A percentile compares a stretch with the other conserved stretches of the same genome.
These are phyloP conservation scores for Tragelaphus strepsiceros DNA, from an alignment of 2,113 vertebrate species.

Conservation along the genomic window DNA sequence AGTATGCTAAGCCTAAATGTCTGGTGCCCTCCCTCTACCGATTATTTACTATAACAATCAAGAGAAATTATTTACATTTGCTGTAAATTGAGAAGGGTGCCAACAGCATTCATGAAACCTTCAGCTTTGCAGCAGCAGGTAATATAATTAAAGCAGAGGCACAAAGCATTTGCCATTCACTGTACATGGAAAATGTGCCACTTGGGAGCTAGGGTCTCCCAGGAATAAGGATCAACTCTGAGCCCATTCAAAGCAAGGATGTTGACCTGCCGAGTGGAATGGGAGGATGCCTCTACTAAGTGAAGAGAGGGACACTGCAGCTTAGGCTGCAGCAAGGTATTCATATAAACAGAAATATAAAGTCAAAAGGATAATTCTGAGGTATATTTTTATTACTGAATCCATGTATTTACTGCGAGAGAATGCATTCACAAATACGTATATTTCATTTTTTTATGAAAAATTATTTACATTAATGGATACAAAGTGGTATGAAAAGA, in stretches of 20 bases:
- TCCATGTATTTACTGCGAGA: background rate
- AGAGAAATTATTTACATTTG: background rate
- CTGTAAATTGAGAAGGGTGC: background rate
- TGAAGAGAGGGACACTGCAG: background rate
- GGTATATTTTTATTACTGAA: background rate
- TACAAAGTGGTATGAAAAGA: background rate
- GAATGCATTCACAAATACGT: background rate
- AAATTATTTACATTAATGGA: background rate
- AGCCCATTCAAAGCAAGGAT: background rate
- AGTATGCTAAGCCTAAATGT: background rate
- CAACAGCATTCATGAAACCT: background rate
- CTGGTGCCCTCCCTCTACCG: background rate
- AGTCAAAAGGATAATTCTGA: background rate
- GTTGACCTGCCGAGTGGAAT: background rate
- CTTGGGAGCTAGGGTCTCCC: background rate
- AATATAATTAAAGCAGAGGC: background rate
- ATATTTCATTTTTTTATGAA: slow-evolving; percentile 1
- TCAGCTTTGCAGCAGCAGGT: background rate
- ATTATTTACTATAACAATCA: background rate
- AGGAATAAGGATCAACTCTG: background rate
- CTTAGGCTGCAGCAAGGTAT: background rate
- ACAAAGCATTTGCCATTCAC: background rate
- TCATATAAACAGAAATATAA: background rate
- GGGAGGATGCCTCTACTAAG: background rate
- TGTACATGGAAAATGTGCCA: background rate